A percentile compares a stretch with the other conserved stretches of the same genome.
Conservation (phyloP, 2,113 vertebrate species). For the Beaufortia kweichowensis region DNA sequence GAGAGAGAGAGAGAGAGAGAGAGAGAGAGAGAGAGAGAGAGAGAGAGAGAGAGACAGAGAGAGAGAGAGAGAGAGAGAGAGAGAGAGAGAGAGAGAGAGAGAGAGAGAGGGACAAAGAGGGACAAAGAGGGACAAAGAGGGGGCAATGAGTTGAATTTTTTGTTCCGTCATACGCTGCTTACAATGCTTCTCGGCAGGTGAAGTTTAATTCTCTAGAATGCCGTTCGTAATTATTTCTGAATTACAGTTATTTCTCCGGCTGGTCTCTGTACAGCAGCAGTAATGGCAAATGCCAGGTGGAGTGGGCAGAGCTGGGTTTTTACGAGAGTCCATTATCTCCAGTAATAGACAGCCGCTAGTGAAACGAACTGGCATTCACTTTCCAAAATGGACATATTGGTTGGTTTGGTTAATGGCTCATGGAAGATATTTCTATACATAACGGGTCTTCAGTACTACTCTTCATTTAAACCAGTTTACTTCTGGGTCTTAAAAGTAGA, state of each 20-base stretch:
- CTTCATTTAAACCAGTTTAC: conserved; percentile 30
- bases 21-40: neutral
- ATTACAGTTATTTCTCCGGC: conserved; percentile 45
- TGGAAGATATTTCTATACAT: conserved; percentile 21
- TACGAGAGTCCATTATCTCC: conserved; percentile 37
- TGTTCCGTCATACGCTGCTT: conserved; percentile 15
- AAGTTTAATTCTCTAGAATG: conserved; percentile 41
- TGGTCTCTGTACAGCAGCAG: neutral
- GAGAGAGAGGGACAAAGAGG: neutral
- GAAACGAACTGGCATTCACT: conserved; percentile 37
- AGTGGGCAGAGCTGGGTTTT: conserved; percentile 26
- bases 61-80: neutral
- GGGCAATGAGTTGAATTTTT: conserved; percentile 35
- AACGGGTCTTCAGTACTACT: conserved; percentile 10
- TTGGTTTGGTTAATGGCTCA: conserved; percentile 32
- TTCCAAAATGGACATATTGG: conserved; percentile 23
- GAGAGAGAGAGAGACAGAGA: neutral
- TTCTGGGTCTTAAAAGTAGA: neutral
- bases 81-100: neutral
- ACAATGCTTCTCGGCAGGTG: conserved; percentile 10
- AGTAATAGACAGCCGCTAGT: conserved; percentile 20
- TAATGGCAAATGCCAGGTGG: conserved; percentile 39
- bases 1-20: neutral
- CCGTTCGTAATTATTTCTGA: conserved; percentile 39
- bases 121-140: neutral